Evolutionary conservation across 2,113 vertebrate species (phyloP).

Genomic region (Grallaria varia): DNA sequence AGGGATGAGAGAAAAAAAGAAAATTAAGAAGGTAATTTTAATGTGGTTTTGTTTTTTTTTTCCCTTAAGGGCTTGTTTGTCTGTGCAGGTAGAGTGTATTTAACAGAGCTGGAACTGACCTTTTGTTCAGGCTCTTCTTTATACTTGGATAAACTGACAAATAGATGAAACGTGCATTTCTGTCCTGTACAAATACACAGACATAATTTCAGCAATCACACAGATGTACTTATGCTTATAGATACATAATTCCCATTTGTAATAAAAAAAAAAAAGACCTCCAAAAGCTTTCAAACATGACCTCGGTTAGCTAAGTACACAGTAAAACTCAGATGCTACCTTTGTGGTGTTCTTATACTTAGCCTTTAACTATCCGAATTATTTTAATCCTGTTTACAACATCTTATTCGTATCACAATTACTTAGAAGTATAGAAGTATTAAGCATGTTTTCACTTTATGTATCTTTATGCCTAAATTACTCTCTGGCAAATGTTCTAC

Average conservation of each 20-base stretch:
- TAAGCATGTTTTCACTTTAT: not conserved
- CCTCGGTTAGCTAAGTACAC: not conserved
- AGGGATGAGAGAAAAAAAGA: not conserved
- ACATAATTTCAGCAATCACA: not conserved
- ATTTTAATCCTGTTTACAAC: not conserved
- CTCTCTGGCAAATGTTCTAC: not conserved
- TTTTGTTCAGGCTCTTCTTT: conserved; percentile 8
- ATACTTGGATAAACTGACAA: not conserved
- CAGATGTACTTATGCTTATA: not conserved
- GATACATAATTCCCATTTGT: not conserved
- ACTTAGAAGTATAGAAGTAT: not conserved
- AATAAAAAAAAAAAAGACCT: not conserved
- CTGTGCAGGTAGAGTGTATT: not conserved
- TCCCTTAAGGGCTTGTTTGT: not conserved
- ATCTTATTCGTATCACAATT: not conserved
- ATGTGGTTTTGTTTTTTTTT: not conserved
- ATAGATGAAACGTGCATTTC: not conserved
- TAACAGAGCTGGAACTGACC: not conserved
- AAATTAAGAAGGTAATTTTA: not conserved
- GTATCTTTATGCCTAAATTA: not conserved
- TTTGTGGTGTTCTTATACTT: not conserved
- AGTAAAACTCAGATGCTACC: not conserved
- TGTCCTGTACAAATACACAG: not conserved
- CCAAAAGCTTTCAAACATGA: not conserved
- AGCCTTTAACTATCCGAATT: not conserved